Evolutionary conservation across 2,113 vertebrate species (phyloP).

Genomic region (Bos taurus): DNA sequence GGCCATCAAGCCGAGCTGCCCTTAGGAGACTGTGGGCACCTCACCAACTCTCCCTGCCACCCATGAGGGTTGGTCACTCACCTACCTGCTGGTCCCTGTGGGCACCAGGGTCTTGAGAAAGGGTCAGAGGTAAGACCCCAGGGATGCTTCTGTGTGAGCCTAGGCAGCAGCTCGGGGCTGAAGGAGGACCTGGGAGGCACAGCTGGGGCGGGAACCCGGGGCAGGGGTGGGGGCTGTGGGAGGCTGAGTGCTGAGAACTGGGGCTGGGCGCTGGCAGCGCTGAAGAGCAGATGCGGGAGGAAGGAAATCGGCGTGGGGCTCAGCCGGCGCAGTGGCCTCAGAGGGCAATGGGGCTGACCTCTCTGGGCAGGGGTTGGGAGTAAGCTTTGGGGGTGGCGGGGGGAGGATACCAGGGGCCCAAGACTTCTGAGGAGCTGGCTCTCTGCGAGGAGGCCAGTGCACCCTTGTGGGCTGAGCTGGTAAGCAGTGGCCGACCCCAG

Average conservation of each 20-base stretch:
- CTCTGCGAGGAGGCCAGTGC: neutral
- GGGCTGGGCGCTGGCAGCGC: neutral
- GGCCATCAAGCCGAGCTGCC: fast-evolving
- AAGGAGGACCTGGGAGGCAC: neutral
- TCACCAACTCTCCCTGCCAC: neutral
- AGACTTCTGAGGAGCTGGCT: neutral
- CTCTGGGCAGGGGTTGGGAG: neutral
- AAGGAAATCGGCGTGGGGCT: fast-evolving
- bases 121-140: neutral
- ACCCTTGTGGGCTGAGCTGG: fast-evolving
- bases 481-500: fast-evolving
- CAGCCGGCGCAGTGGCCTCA: fast-evolving
- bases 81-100: fast-evolving
- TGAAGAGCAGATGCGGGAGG: neutral
- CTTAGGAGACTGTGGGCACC: neutral
- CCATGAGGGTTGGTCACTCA: neutral
- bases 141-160: fast-evolving
- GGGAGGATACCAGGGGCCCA: too few relatives aligned
- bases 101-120: too few relatives aligned
- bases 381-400: neutral
- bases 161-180: neutral
- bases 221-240: neutral
- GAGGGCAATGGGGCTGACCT: neutral
- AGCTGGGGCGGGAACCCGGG: neutral
- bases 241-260: neutral